phyloP scores from a whole-genome alignment of 2,113 vertebrate genomes.

The Tylochromis polylepis region DNA sequence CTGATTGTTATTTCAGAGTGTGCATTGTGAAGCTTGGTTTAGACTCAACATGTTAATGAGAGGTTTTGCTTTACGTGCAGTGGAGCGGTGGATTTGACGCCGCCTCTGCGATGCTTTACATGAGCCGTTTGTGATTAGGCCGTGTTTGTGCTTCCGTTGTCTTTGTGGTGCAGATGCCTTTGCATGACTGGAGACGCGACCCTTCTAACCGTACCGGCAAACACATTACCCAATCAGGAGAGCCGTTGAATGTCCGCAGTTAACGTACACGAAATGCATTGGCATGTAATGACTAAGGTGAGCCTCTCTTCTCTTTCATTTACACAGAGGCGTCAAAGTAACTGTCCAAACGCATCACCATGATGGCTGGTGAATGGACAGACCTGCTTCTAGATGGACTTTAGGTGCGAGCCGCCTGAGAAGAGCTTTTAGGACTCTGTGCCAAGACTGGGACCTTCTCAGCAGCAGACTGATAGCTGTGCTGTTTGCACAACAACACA shows the following conservation, averaged over 20 bases:
- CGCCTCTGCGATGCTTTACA: background rate
- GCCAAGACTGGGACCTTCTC: no score
- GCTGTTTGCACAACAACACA: background rate
- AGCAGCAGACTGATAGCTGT: background rate
- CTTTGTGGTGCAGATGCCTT: background rate
- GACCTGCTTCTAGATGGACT: background rate
- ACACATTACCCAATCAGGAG: background rate
- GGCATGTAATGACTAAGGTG: background rate
- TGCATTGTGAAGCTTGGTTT: background rate
- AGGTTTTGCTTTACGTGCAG: background rate
- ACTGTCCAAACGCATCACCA: background rate
- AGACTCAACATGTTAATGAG: background rate
- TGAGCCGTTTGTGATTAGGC: background rate
- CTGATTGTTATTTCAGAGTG: background rate
- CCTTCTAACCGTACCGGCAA: background rate
- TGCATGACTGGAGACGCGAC: background rate
- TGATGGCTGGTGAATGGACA: background rate
- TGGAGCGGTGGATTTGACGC: background rate
- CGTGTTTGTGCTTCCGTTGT: background rate
- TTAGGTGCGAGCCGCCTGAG: background rate
- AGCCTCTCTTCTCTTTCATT: background rate
- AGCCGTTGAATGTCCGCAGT: background rate
- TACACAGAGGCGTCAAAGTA: background rate
- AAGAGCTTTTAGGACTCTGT: no score
- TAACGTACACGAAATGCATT: background rate